Evolutionary conservation across 2,888 invertebrate genomes (phyloP), one percentile per base, ranked within the genome.

Genomic region (Ectemnius lituratus): DNA sequence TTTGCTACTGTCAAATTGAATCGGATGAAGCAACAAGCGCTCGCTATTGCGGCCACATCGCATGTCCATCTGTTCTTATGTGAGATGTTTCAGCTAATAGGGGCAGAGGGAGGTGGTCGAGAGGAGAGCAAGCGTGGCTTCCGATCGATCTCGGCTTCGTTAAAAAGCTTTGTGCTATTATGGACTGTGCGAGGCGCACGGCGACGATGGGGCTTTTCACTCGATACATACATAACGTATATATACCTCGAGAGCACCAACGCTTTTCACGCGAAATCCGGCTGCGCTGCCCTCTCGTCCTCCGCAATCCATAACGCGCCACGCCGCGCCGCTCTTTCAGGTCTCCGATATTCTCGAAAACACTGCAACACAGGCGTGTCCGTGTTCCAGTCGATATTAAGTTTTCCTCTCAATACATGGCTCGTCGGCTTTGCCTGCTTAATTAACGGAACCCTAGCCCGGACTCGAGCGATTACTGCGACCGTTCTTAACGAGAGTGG

Each of bases 101-200:
- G 52, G 52, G 16, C 52, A 52, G 16, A 52, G 37, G 37, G 37
- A 37, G 37, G 37, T 6, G 37, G 37, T 1, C 8, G 8, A 37
- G 37, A 11, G 11, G 37, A 37, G 37, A 37, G 37, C 37, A 8
- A 37, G 11, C 37, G 37, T 37, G 37, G 37, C 37, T 37, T 37
- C 37, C 37, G 37, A 52, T 52, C 52, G 52, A 52, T 52, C 52
- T 52, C 52, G 16, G 8, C 52, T 16, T 52, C 52, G 52, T 52
- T 52, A 52, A 52, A 52, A 52, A 52, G 52, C 52, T 52, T 52
- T 52, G 52, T 52, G 52, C 52, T 52, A 52, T 16, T 52, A 14
- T 16, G 52, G n/a, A 16, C 14, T 14, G 52, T 14, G 16, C 52
- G 14, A 11, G n/a, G 52, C 52, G 52, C 16, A n/a, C 52, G 16